Evolutionary conservation across 1,140 invertebrate genomes (phyloP), one percentile per base, ranked within the genome.

Genomic region (Pachyrhynchus sulphureomaculatus): DNA sequence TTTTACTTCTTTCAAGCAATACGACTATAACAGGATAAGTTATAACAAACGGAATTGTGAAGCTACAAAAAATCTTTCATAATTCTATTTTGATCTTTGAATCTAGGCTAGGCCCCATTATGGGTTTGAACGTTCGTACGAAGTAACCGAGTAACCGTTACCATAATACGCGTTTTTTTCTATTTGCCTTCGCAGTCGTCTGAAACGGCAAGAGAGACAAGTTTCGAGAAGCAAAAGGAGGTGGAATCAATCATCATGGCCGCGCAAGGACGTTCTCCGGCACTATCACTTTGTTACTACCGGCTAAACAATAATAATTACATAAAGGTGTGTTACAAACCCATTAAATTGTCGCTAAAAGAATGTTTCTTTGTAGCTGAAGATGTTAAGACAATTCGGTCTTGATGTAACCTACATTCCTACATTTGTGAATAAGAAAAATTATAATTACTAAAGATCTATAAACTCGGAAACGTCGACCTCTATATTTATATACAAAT

Each of bases 261-360:
- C 51, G 51, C 51, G 51, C 51, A 54, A 54, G 51, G 51, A 54
- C 51, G 51, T 54, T 54, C 51, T 54, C 34, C 51, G 51, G 51
- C 51, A 54, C 51, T 54, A 54, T 54, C 51, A 41, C 51, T 54
- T 54, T 13, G 51, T 10, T 54, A 54, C 51, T 54, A 42, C 51
- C 51, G 51, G 51, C 51, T 54, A 36, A 54, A 54, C 51, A 53
- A 53, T 29, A 54, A 41, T 42, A 54, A 54, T 54, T 54, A 54
- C 51, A 54, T 54, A 54, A 54, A 54, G 51, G 51, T 33, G 51
- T 54, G 51, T 54, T 54, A 54, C 48, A 51, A 32, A 51, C 48
- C 48, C 21, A 51, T 51, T 51, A 18, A 34, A 36, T 51, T 51
- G 48, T 36, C 48, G 32, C 24, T 13, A 13, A 36, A 34, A 36